Evolutionary conservation across 1,140 invertebrate species (phyloP).

Genomic region (Macrostomum lignano): DNA sequence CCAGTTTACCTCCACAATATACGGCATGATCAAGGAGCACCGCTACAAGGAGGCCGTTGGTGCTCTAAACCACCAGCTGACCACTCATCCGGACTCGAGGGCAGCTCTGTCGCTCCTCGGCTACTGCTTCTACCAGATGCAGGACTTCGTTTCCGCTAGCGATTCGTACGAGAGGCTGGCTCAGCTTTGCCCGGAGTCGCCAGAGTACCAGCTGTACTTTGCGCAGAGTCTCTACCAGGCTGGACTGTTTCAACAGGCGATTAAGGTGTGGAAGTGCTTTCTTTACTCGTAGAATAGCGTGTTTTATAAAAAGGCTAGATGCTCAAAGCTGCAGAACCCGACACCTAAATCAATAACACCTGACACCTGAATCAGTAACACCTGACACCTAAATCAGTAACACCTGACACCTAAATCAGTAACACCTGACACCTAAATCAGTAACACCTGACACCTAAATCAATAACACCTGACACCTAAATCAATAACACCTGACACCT

Average conservation of each 20-base stretch:
- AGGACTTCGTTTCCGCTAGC: constrained; percentile 60
- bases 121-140: constrained; percentile 65
- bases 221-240: constrained; percentile 57
- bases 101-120: constrained; percentile 60
- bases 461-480: no score
- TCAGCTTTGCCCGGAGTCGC: not conserved
- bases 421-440: no score
- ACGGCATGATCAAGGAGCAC: constrained; percentile 1
- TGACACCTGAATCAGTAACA: no score
- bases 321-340: no score
- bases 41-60: not conserved
- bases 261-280: constrained; percentile 35
- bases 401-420: no score
- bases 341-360: no score
- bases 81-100: constrained; percentile 28
- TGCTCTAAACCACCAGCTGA: not conserved
- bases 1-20: constrained; percentile 1
- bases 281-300: not conserved
- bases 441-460: no score
- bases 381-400: no score
- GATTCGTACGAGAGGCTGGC: constrained; percentile 63
- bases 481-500: no score
- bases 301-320: no score
- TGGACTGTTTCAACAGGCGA: constrained; percentile 62
- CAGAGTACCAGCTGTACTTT: constrained; percentile 69